Percentiles rank a stretch among this genome's conserved stretches.
These are phyloP conservation scores for Turnix velox DNA, from an alignment of 2,113 vertebrate genomes.

Conservation along the genomic window DNA sequence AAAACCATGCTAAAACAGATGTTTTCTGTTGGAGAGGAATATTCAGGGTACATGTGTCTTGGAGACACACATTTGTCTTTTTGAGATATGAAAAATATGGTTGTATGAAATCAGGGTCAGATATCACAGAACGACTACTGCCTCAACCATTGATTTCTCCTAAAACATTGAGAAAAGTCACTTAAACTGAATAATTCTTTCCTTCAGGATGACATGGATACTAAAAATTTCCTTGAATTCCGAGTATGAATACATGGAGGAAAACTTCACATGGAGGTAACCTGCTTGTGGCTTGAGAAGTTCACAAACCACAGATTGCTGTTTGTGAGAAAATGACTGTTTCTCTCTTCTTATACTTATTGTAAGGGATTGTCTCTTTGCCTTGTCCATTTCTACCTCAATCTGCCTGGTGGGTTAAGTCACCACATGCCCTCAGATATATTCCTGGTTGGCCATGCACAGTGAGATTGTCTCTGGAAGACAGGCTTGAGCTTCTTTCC, in stretches of 20 bases:
- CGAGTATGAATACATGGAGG: background rate
- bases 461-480: accelerated
- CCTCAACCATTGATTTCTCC: background rate
- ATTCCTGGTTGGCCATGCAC: background rate
- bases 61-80: background rate
- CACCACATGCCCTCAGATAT: background rate
- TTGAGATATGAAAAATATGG: background rate
- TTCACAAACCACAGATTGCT: background rate
- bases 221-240: background rate
- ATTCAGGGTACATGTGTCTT: background rate
- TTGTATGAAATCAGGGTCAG: background rate
- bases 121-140: background rate
- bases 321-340: background rate
- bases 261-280: background rate
- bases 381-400: background rate
- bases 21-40: background rate
- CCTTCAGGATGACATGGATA: background rate
- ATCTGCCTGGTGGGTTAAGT: background rate
- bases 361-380: background rate
- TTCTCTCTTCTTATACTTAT: background rate
- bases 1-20: background rate
- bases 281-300: background rate
- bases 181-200: background rate
- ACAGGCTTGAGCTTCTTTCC: background rate
- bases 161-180: background rate